Conservation (phyloP, 2,888 invertebrate genomes). For the Marronus borbonicus region DNA sequence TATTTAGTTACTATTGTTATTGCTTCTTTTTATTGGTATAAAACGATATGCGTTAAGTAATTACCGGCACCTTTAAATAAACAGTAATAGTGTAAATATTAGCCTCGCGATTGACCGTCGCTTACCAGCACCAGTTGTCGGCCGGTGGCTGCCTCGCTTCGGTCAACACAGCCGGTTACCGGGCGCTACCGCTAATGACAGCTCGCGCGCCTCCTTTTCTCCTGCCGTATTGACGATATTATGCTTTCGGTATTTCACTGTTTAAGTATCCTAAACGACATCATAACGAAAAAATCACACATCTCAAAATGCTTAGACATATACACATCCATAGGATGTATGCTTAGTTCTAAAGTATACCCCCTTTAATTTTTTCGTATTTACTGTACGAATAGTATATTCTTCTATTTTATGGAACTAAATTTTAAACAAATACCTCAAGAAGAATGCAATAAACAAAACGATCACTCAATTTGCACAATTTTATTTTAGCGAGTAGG, state of each 20-base stretch:
- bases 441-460: too few species aligned
- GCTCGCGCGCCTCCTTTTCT: conserved; percentile 32
- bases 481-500: too few species aligned
- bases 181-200: conserved; percentile 43
- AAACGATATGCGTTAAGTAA: conserved; percentile 65
- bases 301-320: too few species aligned
- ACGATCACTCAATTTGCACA: too few species aligned
- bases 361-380: too few species aligned
- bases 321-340: too few species aligned
- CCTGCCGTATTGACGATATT: neutral
- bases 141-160: conserved; percentile 37
- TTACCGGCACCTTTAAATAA: conserved; percentile 69
- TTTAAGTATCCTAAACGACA: too few species aligned
- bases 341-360: too few species aligned
- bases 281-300: too few species aligned
- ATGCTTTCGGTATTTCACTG: neutral
- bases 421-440: too few species aligned
- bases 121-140: conserved; percentile 31
- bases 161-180: conserved; percentile 43
- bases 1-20: conserved; percentile 49
- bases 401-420: too few species aligned
- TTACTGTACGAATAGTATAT: too few species aligned
- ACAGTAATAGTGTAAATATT: conserved; percentile 57
- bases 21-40: conserved; percentile 61
- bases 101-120: conserved; percentile 49